phyloP scores from a whole-genome alignment of 2,888 invertebrate species.

The Heliconius hortense region DNA sequence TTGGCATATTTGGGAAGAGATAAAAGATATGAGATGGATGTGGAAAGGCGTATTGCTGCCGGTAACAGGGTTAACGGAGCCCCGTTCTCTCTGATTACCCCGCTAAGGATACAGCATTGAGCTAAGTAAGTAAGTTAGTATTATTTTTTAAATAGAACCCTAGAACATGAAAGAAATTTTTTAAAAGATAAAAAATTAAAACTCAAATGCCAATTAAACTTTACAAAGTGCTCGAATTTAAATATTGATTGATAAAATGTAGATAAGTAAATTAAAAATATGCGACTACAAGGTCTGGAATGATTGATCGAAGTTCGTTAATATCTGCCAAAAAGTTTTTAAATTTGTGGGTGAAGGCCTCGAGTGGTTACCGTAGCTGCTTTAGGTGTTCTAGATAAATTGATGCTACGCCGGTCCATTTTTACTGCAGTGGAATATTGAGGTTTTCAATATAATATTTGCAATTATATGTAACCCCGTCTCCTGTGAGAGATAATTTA shows the following conservation, averaged over 20 bases:
- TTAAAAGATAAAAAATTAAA: neutral
- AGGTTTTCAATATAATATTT: slow-evolving; percentile 22
- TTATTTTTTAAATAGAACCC: too few relatives aligned
- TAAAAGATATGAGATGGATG: too few relatives aligned
- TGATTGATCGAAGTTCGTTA: slow-evolving; percentile 42
- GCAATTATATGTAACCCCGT: neutral
- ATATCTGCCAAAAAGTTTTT: slow-evolving; percentile 42
- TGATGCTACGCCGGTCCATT: slow-evolving; percentile 31
- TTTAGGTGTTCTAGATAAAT: slow-evolving; percentile 38
- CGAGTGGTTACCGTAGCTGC: slow-evolving; percentile 33
- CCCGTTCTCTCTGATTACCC: too few relatives aligned
- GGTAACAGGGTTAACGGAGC: too few relatives aligned
- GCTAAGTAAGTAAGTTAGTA: too few relatives aligned
- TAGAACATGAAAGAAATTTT: neutral
- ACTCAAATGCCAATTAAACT: neutral
- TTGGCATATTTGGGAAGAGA: too few relatives aligned
- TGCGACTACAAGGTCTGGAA: slow-evolving; percentile 27
- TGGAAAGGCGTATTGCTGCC: too few relatives aligned
- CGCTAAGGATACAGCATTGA: too few relatives aligned
- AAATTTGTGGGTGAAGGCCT: slow-evolving; percentile 42
- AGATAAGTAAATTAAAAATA: slow-evolving; percentile 23
- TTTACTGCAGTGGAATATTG: slow-evolving; percentile 32
- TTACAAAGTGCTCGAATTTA: slow-evolving; percentile 2
- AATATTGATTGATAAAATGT: slow-evolving; percentile 27
- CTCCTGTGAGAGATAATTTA: neutral